Evolutionary conservation across 2,888 invertebrate species (phyloP).

Genomic region (Sinohyriopsis cumingii): DNA sequence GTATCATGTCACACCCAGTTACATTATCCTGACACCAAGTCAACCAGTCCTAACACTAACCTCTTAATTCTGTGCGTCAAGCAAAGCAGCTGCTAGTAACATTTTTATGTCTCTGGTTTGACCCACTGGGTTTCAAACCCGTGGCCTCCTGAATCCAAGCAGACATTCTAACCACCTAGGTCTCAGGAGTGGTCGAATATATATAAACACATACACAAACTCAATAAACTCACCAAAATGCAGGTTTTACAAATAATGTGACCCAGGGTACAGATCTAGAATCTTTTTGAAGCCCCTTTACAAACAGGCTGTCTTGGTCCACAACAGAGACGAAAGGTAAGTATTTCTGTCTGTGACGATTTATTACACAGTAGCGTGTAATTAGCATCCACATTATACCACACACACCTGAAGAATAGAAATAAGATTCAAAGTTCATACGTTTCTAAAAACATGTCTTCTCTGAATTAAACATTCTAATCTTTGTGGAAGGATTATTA

Average conservation of each 20-base stretch:
- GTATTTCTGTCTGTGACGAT: constrained; percentile 62
- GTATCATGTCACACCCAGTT: no score
- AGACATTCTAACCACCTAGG: no score
- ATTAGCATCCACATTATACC: constrained; percentile 77
- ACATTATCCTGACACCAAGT: no score
- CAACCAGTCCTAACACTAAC: no score
- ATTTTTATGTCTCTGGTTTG: no score
- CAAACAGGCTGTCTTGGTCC: constrained; percentile 32
- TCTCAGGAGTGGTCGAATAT: no score
- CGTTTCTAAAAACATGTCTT: not conserved
- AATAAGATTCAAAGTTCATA: constrained; percentile 5
- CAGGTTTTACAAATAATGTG: constrained; percentile 76
- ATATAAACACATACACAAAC: not conserved
- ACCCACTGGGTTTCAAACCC: no score
- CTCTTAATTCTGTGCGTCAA: no score
- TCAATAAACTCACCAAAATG: constrained; percentile 76
- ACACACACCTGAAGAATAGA: constrained; percentile 73
- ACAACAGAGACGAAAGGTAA: constrained; percentile 39
- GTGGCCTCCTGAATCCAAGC: no score
- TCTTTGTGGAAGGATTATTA: no score
- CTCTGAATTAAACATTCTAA: no score
- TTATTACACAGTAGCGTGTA: constrained; percentile 76
- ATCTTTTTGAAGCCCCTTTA: constrained; percentile 25
- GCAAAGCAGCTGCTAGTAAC: no score
- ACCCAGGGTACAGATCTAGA: constrained; percentile 77